Percentiles rank a stretch among this genome's conserved stretches.
phyloP scores from a whole-genome alignment of 2,797 vertebrate species.

The Simalia tracyae region DNA sequence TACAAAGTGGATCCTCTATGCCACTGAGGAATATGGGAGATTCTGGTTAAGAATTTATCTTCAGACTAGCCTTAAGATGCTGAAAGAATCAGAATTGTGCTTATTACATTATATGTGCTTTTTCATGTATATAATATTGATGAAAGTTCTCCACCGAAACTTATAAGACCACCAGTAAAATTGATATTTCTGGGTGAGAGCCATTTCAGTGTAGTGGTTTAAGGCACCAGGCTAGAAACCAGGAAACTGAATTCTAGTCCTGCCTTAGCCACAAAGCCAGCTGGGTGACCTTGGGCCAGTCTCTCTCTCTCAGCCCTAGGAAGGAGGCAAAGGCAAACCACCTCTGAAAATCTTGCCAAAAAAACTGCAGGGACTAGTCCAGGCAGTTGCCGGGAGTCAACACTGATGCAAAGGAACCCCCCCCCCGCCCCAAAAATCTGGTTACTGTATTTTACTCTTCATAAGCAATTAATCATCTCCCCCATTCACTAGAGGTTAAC shows the following conservation, averaged over 20 bases:
- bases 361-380: background rate
- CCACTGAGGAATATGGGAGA: background rate
- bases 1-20: conserved; percentile 1
- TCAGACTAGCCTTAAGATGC: background rate
- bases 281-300: background rate
- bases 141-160: background rate
- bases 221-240: background rate
- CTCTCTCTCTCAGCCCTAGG: background rate
- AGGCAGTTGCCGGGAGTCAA: background rate
- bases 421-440: no score
- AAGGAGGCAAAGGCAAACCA: background rate
- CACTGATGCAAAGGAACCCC: background rate
- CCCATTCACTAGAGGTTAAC: background rate
- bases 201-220: no score
- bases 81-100: background rate
- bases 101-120: background rate
- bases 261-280: background rate
- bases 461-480: background rate
- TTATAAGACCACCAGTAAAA: background rate
- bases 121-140: background rate
- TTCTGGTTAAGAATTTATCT: background rate
- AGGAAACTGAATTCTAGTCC: background rate
- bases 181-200: background rate
- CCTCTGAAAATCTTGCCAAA: background rate
- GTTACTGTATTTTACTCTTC: background rate